Evolutionary conservation across 2,888 invertebrate species (phyloP).

Genomic region (Trilocha varians): DNA sequence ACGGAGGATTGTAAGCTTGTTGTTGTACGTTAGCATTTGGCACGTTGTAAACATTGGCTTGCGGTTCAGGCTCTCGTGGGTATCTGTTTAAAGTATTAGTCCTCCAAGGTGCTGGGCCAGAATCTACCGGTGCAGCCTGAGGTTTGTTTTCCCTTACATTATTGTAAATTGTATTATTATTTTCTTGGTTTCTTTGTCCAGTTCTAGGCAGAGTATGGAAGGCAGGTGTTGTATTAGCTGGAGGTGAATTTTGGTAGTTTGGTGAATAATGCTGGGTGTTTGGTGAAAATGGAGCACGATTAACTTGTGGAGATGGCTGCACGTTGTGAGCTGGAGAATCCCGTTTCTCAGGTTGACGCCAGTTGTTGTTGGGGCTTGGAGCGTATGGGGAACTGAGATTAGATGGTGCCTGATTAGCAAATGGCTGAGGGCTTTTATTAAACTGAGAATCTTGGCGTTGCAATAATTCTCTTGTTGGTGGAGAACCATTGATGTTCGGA

Average conservation of each 20-base stretch:
- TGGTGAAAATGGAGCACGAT: slow-evolving; percentile 43
- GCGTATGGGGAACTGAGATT: slow-evolving; percentile 49
- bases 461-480: slow-evolving; percentile 53
- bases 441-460: slow-evolving; percentile 67
- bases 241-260: slow-evolving; percentile 31
- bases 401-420: slow-evolving; percentile 43
- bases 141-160: slow-evolving; percentile 30
- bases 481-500: slow-evolving; percentile 39
- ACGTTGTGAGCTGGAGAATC: slow-evolving; percentile 53
- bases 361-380: slow-evolving; percentile 58
- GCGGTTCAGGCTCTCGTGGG: slow-evolving; percentile 39
- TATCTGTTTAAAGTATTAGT: slow-evolving; percentile 51
- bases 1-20: slow-evolving; percentile 44
- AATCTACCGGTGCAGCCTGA: slow-evolving; percentile 31
- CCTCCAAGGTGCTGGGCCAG: slow-evolving; percentile 52
- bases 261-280: slow-evolving; percentile 39
- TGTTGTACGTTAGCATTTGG: slow-evolving; percentile 36
- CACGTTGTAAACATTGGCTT: slow-evolving; percentile 35
- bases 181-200: slow-evolving; percentile 44
- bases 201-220: slow-evolving; percentile 56
- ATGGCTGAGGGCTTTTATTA: slow-evolving; percentile 67
- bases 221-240: slow-evolving; percentile 30
- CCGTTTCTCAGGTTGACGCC: slow-evolving; percentile 61
- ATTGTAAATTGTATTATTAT: slow-evolving; percentile 37
- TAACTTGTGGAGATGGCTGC: slow-evolving; percentile 35